Base-by-base conservation (phyloP, 1,140 invertebrate genomes). In the Drosophila azteca region DNA sequence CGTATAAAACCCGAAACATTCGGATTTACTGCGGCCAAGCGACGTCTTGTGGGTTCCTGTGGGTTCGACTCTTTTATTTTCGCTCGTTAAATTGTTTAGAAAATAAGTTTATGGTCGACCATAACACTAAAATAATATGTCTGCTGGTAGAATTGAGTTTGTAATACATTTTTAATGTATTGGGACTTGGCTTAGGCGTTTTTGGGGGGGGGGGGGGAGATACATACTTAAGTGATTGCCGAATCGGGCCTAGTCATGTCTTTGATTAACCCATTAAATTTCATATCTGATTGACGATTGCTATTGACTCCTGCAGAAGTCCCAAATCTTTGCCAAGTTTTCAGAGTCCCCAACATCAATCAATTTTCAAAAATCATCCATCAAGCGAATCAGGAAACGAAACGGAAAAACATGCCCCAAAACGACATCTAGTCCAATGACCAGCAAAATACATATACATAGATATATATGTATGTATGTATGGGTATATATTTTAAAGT, bases 191-290 rank as follows among this genome's bases (percentile, higher is more conserved):
- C 9, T 46, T 8, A 46, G 26, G 29, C 50, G 48, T 39, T 7
- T 29, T n/a, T 0, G 43, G 68, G 26, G 48, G 35, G 63, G n/a
- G n/a, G n/a, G n/a, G n/a, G n/a, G n/a, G n/a, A n/a, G n/a, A n/a
- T n/a, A n/a, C n/a, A n/a, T n/a, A n/a, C n/a, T n/a, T 79, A 83
- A 83, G 79, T 83, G 83, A 83, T 83, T 83, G 79, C 22, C 7
- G 44, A 20, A 20, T 31, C 0, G 31, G 13, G 3, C 6, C 39
- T 39, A 20, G 8, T 22, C 17, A 29, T 11, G 20, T 6, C 41
- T 29, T 39, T 15, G 22, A 70, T 70, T 60, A 71, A 71, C 54
- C 48, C 54, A 61, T 71, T 70, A 41, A 29, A 9, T 17, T 39
- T 39, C 11, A 39, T 13, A 17, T 17, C 48, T 15, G 17, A n/a